phyloP scores from a whole-genome alignment of 1,140 invertebrate genomes.

The Pseudomyrmex dendroicus region DNA sequence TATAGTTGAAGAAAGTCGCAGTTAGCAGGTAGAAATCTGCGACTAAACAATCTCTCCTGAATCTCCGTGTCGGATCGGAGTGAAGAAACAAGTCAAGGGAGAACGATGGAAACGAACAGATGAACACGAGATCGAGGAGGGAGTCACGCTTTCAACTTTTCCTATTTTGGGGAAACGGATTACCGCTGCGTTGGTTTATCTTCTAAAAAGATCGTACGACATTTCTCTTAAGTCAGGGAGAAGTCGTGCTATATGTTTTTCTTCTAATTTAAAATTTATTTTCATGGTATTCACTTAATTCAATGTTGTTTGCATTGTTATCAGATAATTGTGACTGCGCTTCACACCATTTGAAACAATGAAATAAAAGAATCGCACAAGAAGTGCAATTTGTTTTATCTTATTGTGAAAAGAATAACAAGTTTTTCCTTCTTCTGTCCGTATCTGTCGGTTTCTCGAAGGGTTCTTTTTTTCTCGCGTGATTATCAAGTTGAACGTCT shows the following conservation, averaged over 20 bases:
- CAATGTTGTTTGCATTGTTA: too few relatives aligned
- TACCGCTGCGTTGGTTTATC: slow-evolving; percentile 11
- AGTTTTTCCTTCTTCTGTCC: slow-evolving; percentile 11
- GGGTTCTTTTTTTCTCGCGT: slow-evolving; percentile 23
- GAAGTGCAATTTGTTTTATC: background rate
- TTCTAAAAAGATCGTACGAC: background rate
- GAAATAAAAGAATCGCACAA: background rate
- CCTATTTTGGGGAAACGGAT: slow-evolving; percentile 13
- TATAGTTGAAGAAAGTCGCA: slow-evolving; percentile 37
- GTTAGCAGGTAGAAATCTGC: slow-evolving; percentile 64
- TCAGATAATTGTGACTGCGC: background rate
- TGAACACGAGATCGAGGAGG: background rate
- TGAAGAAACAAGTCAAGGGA: slow-evolving; percentile 50
- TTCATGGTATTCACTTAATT: too few relatives aligned
- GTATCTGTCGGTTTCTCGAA: slow-evolving; percentile 1
- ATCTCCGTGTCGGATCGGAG: background rate
- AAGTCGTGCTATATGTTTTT: background rate
- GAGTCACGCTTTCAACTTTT: slow-evolving; percentile 66
- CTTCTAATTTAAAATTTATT: background rate
- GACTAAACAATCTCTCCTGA: slow-evolving; percentile 21
- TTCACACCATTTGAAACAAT: background rate
- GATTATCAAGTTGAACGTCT: slow-evolving; percentile 62
- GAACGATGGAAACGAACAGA: slow-evolving; percentile 37
- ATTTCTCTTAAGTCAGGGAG: too few relatives aligned
- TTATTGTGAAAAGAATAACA: background rate